Evolutionary conservation across 2,888 invertebrate genomes (phyloP).

Genomic region (Urechis unicinctus): DNA sequence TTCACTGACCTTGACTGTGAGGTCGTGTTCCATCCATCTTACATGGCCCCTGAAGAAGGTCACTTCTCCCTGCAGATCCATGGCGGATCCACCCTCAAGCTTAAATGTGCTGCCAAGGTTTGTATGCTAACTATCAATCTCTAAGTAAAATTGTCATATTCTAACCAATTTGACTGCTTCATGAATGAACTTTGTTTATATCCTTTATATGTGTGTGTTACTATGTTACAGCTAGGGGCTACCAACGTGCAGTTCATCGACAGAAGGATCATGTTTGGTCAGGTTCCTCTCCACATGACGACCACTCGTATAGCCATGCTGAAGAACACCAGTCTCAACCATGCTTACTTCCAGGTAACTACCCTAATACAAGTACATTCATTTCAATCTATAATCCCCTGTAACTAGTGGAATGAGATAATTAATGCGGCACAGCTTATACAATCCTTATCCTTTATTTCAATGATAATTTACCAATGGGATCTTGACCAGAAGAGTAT

Average conservation of each 20-base stretch:
- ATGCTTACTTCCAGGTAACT: conserved; percentile 48
- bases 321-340: conserved; percentile 44
- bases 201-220: neutral
- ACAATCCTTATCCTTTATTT: no score
- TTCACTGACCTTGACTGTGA: conserved; percentile 48
- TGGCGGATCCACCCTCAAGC: conserved; percentile 35
- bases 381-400: no score
- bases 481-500: no score
- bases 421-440: no score
- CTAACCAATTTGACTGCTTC: no score
- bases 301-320: conserved; percentile 40
- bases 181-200: no score
- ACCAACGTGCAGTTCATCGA: conserved; percentile 45
- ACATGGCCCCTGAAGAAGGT: conserved; percentile 45
- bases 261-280: conserved; percentile 44
- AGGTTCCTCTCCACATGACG: conserved; percentile 46
- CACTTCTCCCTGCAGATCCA: conserved; percentile 43
- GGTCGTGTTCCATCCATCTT: conserved; percentile 51
- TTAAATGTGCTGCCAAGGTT: conserved; percentile 46
- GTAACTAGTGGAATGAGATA: no score
- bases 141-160: neutral
- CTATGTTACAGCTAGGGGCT: conserved; percentile 34
- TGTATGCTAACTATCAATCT: neutral
- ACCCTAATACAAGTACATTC: no score
- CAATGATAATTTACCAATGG: no score